A percentile compares a stretch with the other conserved stretches of the same genome.
phyloP scores from a whole-genome alignment of 2,888 invertebrate genomes.

The Lasioglossum oenotherae region DNA sequence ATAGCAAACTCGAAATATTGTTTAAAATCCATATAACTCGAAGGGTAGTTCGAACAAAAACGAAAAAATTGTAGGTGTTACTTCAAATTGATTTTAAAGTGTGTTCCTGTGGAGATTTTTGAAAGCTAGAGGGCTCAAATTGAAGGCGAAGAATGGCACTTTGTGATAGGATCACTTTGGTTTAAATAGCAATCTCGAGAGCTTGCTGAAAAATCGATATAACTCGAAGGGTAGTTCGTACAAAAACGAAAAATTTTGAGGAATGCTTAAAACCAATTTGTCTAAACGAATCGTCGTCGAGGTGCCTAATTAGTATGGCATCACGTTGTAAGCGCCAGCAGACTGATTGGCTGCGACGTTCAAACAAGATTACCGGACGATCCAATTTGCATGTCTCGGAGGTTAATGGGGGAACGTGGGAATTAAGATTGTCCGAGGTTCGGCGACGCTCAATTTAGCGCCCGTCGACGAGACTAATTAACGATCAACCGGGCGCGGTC shows the following conservation, averaged over 20 bases:
- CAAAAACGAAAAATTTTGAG: too few relatives aligned
- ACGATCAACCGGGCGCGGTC: not conserved
- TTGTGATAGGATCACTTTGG: too few relatives aligned
- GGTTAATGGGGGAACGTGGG: conserved; percentile 35
- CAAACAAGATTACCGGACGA: conserved; percentile 51
- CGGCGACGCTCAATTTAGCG: conserved; percentile 22
- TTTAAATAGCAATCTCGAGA: too few relatives aligned
- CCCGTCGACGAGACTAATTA: conserved; percentile 26
- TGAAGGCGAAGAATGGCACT: too few relatives aligned
- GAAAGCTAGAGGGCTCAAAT: too few relatives aligned
- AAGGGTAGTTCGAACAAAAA: too few relatives aligned
- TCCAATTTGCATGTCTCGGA: conserved; percentile 53
- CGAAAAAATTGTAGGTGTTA: not conserved
- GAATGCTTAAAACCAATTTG: too few relatives aligned
- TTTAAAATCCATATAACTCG: not conserved
- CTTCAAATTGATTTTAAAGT: not conserved
- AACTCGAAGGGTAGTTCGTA: too few relatives aligned
- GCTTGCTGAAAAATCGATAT: too few relatives aligned
- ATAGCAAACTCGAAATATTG: not conserved
- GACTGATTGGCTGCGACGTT: conserved; percentile 11
- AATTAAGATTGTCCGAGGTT: conserved; percentile 19
- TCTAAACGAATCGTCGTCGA: not conserved
- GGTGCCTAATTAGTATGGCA: not conserved
- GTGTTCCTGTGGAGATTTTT: too few relatives aligned
- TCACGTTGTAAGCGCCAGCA: not conserved